Base-by-base conservation (phyloP, 1,140 invertebrate species). In the Phocides pigmalion region DNA sequence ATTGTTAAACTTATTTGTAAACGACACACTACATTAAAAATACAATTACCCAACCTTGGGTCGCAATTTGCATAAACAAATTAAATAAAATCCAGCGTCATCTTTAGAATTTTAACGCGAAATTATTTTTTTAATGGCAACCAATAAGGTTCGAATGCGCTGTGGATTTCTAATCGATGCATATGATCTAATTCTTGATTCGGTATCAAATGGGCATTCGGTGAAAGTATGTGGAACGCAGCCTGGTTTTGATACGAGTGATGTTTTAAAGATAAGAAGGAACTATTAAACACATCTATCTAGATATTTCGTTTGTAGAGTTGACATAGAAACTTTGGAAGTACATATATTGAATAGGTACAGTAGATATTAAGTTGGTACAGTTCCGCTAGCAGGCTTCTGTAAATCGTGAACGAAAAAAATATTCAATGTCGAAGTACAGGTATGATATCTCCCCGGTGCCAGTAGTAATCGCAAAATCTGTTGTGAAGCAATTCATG, bases 131-230 rank as follows among this genome's bases (percentile, higher is more conserved):
- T 53, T n/a, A 37, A 51, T 12, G 49, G 11, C 16, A 41, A 46
- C 61, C 49, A 11, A 58, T 51, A 68, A 59, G 64, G 66, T 62
- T 17, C 19, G 35, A 56, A 35, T 53, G 50, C 11, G 49, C 9
- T 58, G 42, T 17, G 59, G 62, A 66, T 76, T 76, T 74, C 64
- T 72, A 76, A 74, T 69, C 65, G 53, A 68, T 66, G 16, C 66
- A 61, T 58, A 54, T 35, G 66, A 65, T 53, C 47, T 64, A 64
- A 20, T 68, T 71, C 54, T 66, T 35, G 64, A 72, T 66, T 67
- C 46, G 66, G 54, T 58, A 58, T 58, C 54, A 58, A 58, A 58
- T 58, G 54, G 54, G 42, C 41, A 58, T 64, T 64, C 35, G 70
- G 70, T 69, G 70, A 72, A 72, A 72, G 70, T 64, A 53, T 42